Evolutionary conservation across 2,113 vertebrate genomes (phyloP).

Genomic region (Ibidorhyncha struthersii): DNA sequence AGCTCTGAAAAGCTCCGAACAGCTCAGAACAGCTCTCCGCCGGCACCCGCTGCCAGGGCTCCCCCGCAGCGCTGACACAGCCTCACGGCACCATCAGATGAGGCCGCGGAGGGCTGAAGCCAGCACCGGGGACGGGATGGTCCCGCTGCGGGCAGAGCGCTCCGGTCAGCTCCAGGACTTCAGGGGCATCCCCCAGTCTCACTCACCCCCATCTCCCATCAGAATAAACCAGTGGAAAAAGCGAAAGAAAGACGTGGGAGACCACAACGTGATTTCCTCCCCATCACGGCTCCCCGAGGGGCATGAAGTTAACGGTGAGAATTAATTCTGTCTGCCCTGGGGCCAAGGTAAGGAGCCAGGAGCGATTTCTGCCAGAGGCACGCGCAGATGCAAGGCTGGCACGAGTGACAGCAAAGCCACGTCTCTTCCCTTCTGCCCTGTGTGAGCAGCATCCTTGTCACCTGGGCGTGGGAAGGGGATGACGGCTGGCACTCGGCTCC

Average conservation of each 20-base stretch:
- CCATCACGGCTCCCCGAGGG: rapidly evolving
- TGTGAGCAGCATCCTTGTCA: neutral
- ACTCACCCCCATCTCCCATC: rapidly evolving
- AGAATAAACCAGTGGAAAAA: neutral
- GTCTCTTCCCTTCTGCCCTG: neutral
- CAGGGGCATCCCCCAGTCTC: rapidly evolving
- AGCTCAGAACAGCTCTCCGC: neutral
- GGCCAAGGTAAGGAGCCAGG: neutral
- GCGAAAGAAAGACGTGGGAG: neutral
- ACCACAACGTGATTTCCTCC: rapidly evolving
- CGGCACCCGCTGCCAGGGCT: too few species aligned
- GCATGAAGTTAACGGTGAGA: neutral
- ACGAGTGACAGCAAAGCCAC: neutral
- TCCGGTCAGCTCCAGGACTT: neutral
- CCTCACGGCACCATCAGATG: neutral
- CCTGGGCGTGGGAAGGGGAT: neutral
- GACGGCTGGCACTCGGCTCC: neutral
- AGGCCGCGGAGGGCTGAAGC: neutral
- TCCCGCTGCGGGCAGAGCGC: neutral
- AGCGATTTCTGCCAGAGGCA: neutral
- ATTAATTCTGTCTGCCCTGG: neutral
- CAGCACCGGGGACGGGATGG: neutral
- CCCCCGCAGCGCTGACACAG: neutral
- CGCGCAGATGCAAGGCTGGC: neutral
- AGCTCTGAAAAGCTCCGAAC: neutral